Evolutionary conservation across 2,888 invertebrate genomes (phyloP), one percentile per base, ranked within the genome.

Genomic region (Zaprionus obscuricornis): DNA sequence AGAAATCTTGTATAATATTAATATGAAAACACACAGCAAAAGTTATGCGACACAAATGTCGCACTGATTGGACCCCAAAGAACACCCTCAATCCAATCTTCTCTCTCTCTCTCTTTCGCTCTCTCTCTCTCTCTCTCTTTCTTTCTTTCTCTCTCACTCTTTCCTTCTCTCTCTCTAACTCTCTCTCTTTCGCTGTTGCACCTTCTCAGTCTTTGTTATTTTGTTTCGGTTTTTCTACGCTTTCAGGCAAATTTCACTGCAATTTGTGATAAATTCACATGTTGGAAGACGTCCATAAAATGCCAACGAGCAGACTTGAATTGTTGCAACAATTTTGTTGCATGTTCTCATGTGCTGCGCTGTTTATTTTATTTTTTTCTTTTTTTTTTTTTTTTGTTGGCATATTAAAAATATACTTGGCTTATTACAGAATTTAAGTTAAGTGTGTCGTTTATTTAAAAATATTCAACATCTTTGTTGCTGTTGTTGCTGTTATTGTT

Each of bases 1-100:
- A n/a, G n/a, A 39, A 65, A 66, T 37, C 37, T 33, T 69, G 69
- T 27, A 68, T 74, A 68, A 60, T 68, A 60, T 73, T 68, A 26
- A 51, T 70, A 27, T 43, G 42, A 81, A 51, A 59, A 62, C 55
- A 75, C 73, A 37, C 17, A 29, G 54, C 11, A 47, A 49, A 59
- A 76, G 74, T 76, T 84, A 84, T 84, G 85, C 74, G 74, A 54
- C 74, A 66, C 74, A 62, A 79, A 79, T 75, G 81, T 79, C 26
- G 60, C 74, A 45, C 55, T 74, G 74, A 68, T 68, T 68, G 74
- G 39, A 42, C 26, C 29, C 52, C 45, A 20, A 7, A n/a, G n/a
- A n/a, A n/a, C n/a, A 10, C 37, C 11, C 39, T 10, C 63, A 11
- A 3, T 13, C 3, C 36, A 16, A n/a, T 18, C 5, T n/a, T 31